A percentile compares a stretch with the other conserved stretches of the same genome.
Conservation (phyloP, 92 coral and sea anemone genomes). For the Zoanthus sansibaricus region DNA sequence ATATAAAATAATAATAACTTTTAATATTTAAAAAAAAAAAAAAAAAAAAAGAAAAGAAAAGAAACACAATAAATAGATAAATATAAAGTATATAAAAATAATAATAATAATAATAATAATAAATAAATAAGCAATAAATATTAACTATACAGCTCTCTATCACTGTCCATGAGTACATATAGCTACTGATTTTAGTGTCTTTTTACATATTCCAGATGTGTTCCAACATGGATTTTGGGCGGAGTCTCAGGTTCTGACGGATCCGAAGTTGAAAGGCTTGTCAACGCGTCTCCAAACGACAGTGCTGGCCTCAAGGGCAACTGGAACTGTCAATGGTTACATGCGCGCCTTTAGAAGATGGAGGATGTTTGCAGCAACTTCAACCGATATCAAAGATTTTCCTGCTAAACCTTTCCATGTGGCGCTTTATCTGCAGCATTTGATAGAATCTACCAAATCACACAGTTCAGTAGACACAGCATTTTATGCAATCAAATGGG, state of each 20-base stretch:
- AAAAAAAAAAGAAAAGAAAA: no score
- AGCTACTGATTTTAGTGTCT: conserved; percentile 9
- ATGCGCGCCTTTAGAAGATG: conserved; percentile 37
- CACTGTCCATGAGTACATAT: background rate
- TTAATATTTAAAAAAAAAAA: no score
- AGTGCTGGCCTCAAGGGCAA: conserved; percentile 24
- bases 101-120: no score
- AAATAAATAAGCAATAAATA: no score
- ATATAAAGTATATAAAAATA: no score
- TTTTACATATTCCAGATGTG: conserved; percentile 14
- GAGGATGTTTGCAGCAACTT: conserved; percentile 28
- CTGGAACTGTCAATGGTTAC: conserved; percentile 28
- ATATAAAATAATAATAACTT: no score
- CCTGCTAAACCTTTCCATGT: conserved; percentile 41
- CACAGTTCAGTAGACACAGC: conserved; percentile 55
- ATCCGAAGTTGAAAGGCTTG: conserved; percentile 24
- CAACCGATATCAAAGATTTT: conserved; percentile 12
- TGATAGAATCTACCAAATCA: conserved; percentile 47
- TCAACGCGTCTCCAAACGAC: conserved; percentile 34
- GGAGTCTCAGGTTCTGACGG: background rate
- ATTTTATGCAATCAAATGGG: conserved; percentile 58
- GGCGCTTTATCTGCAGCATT: conserved; percentile 53
- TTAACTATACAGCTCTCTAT: no score
- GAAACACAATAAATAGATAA: no score
- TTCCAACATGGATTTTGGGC: conserved; percentile 24